A percentile compares a stretch with the other conserved stretches of the same genome.
Conservation (phyloP, 2,888 invertebrate genomes). For the Chesias legatella region DNA sequence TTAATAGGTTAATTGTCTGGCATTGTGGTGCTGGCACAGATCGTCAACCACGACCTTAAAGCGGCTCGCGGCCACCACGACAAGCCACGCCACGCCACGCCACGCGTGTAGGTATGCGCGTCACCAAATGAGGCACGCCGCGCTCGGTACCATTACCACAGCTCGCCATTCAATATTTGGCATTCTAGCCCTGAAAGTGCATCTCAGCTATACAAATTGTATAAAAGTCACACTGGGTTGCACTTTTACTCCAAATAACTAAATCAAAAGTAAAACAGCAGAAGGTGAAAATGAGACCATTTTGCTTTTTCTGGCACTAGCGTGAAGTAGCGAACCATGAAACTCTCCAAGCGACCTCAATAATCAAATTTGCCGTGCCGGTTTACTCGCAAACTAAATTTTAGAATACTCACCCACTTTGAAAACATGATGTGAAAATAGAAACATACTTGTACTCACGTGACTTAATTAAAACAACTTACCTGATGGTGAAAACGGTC, state of each 20-base stretch:
- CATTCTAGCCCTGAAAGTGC: conserved; percentile 22
- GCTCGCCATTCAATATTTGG: conserved; percentile 29
- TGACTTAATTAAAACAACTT: conserved; percentile 21
- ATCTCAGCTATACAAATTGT: conserved; percentile 16
- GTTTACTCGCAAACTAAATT: conserved; percentile 23
- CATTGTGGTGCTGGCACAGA: conserved; percentile 77
- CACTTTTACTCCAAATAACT: too few relatives aligned
- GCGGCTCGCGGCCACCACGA: conserved; percentile 64
- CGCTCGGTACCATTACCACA: conserved; percentile 36
- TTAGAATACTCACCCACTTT: conserved; percentile 15
- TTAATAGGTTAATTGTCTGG: conserved; percentile 78
- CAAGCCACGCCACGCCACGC: too few relatives aligned
- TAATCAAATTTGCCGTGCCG: conserved; percentile 37
- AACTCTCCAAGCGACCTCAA: conserved; percentile 48
- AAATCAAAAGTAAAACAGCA: conserved; percentile 22
- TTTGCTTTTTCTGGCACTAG: conserved; percentile 41
- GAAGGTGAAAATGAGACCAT: conserved; percentile 38
- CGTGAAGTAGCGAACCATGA: conserved; percentile 43
- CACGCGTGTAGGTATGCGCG: conserved; percentile 64
- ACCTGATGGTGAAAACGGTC: conserved; percentile 53
- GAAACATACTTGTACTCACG: conserved; percentile 15
- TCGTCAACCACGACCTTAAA: conserved; percentile 73
- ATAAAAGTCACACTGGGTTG: too few relatives aligned
- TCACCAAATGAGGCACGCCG: conserved; percentile 56
- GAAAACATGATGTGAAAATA: conserved; percentile 15